These are phyloP conservation scores for Gymnobelideus leadbeateri DNA, from an alignment of 2,113 vertebrate species.

Conservation along the genomic window DNA sequence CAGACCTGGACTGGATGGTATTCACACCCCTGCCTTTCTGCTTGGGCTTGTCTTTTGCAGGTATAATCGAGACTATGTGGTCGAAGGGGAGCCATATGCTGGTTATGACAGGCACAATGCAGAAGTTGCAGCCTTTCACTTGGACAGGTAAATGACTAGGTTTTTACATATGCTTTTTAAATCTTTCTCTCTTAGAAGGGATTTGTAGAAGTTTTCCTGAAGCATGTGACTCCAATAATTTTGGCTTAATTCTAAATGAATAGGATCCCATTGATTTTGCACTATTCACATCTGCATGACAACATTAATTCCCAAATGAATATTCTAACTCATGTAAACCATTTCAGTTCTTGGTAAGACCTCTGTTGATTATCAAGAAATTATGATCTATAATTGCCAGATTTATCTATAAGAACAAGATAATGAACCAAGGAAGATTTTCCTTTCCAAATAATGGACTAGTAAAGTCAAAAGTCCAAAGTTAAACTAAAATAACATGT, in stretches of 20 bases:
- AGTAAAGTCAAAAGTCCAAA: conserved; percentile 17
- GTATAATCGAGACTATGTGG: conserved; percentile 94
- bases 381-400: not conserved
- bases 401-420: not conserved
- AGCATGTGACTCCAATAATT: not conserved
- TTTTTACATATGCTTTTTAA: not conserved
- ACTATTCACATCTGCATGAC: not conserved
- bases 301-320: not conserved
- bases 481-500: conserved; percentile 20
- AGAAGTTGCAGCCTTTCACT: conserved; percentile 97
- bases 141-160: conserved; percentile 91
- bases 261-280: not conserved
- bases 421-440: conserved; percentile 14
- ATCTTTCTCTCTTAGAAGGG: not conserved
- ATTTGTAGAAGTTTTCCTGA: not conserved
- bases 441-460: conserved; percentile 34
- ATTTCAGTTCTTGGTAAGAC: conserved; percentile 20
- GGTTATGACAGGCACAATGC: conserved; percentile 98
- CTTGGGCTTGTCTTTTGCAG: conserved; percentile 81
- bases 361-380: not conserved
- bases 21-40: not conserved
- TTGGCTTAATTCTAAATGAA: not conserved
- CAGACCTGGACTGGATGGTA: not conserved
- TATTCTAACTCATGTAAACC: conserved; percentile 18
- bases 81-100: conserved; percentile 97